These are phyloP conservation scores for Achroia grisella DNA, from an alignment of 1,140 invertebrate species.

Conservation along the genomic window DNA sequence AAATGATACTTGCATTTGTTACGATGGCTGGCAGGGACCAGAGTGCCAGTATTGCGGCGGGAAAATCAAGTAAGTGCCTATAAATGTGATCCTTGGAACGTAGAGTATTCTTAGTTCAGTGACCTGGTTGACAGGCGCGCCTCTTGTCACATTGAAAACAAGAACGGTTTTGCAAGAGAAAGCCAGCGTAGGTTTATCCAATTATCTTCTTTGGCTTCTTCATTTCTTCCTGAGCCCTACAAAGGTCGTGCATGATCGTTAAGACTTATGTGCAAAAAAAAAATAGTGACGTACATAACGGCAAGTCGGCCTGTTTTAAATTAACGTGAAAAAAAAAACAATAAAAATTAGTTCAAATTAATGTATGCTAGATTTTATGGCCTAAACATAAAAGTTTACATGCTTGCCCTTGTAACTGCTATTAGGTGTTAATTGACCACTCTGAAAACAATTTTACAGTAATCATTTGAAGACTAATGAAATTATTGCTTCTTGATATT, in stretches of 20 bases:
- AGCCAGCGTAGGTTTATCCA: constrained; percentile 57
- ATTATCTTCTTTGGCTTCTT: constrained; percentile 68
- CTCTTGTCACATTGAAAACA: constrained; percentile 25
- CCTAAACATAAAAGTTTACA: too few relatives aligned
- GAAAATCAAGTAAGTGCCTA: constrained; percentile 87
- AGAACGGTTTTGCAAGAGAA: constrained; percentile 51
- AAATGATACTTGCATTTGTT: constrained; percentile 90
- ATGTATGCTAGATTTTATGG: neutral
- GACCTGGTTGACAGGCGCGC: constrained; percentile 58
- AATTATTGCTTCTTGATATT: too few relatives aligned
- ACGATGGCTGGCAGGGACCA: constrained; percentile 91
- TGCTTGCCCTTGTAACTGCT: too few relatives aligned
- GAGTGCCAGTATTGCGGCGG: constrained; percentile 93
- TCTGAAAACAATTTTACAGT: too few relatives aligned
- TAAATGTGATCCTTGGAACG: constrained; percentile 14
- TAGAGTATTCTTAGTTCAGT: constrained; percentile 37
- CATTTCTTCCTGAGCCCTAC: constrained; percentile 29
- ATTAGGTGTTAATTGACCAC: too few relatives aligned
- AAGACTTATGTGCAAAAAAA: too few relatives aligned
- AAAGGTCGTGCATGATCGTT: constrained; percentile 42
- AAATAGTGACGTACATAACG: too few relatives aligned
- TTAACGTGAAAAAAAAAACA: constrained; percentile 10
- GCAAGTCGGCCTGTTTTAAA: neutral
- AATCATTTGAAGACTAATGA: too few relatives aligned
- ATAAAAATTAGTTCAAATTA: neutral